A percentile compares a stretch with the other conserved stretches of the same genome.
These are phyloP conservation scores for Entomyzon cyanotis DNA, from an alignment of 2,113 vertebrate genomes.

Conservation along the genomic window DNA sequence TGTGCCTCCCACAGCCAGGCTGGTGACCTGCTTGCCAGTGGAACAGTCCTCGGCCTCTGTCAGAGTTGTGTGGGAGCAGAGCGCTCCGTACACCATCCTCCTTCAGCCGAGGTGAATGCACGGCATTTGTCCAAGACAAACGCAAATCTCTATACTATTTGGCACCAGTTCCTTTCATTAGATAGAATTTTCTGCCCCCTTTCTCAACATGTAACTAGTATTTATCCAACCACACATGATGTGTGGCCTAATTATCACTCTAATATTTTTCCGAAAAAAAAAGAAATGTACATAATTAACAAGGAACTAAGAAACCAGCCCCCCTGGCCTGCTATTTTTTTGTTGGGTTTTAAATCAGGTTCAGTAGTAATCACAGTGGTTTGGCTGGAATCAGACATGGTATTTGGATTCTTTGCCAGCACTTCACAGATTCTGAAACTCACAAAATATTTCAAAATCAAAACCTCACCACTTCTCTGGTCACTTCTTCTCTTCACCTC, in stretches of 20 bases:
- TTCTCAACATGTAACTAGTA: constrained; percentile 30
- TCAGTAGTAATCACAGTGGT: background rate
- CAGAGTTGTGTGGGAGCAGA: rapidly evolving
- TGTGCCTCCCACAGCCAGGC: background rate
- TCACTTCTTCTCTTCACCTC: background rate
- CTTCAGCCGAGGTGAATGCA: background rate
- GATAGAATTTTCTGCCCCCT: constrained; percentile 30
- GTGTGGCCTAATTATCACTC: constrained; percentile 41
- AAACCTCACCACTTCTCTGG: background rate
- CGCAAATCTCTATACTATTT: background rate
- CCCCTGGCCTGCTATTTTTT: background rate
- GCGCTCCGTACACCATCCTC: rapidly evolving
- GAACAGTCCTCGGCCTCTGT: rapidly evolving
- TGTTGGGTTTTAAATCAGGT: background rate
- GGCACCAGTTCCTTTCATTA: constrained; percentile 42
- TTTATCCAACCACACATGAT: constrained; percentile 23
- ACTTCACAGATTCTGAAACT: background rate
- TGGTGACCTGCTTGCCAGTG: background rate
- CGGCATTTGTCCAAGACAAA: background rate
- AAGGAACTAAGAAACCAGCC: background rate
- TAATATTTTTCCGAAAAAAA: constrained; percentile 24
- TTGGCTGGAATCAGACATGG: background rate
- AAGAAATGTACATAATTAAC: background rate
- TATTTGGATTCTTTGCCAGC: background rate
- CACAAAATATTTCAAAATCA: background rate